Conservation (phyloP, 2,113 vertebrate species). For the Corythoichthys haematopterus region DNA sequence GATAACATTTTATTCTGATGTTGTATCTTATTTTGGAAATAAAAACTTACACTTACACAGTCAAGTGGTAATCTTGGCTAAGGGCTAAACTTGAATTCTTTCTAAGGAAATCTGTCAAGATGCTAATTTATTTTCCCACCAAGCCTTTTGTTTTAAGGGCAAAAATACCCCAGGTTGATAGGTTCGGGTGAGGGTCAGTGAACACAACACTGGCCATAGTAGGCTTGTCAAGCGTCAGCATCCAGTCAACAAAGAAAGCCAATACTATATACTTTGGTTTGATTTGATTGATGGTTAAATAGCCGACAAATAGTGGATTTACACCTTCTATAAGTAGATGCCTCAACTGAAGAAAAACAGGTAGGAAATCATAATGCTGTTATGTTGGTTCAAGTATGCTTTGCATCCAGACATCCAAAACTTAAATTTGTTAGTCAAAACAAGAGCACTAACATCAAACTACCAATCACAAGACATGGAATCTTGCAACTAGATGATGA, state of each 20-base stretch:
- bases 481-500: not conserved
- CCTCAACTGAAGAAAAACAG: no score
- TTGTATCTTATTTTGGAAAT: no score
- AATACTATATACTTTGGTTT: no score
- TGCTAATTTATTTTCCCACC: not conserved
- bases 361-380: not conserved
- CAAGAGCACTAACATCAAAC: no score
- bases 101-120: not conserved
- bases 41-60: no score
- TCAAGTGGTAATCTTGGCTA: no score
- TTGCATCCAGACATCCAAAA: not conserved
- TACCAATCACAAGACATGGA: not conserved
- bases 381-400: not conserved
- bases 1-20: no score
- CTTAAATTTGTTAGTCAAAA: not conserved
- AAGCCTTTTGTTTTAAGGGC: not conserved
- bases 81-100: not conserved
- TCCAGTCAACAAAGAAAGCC: not conserved
- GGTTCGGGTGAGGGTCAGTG: not conserved
- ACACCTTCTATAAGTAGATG: not conserved
- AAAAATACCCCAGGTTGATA: not conserved
- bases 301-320: no score
- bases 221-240: not conserved
- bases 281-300: no score
- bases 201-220: not conserved